Percentiles rank a stretch among this genome's conserved stretches.
These are phyloP conservation scores for Empidonax traillii DNA, from an alignment of 2,113 vertebrate species.

Conservation along the genomic window DNA sequence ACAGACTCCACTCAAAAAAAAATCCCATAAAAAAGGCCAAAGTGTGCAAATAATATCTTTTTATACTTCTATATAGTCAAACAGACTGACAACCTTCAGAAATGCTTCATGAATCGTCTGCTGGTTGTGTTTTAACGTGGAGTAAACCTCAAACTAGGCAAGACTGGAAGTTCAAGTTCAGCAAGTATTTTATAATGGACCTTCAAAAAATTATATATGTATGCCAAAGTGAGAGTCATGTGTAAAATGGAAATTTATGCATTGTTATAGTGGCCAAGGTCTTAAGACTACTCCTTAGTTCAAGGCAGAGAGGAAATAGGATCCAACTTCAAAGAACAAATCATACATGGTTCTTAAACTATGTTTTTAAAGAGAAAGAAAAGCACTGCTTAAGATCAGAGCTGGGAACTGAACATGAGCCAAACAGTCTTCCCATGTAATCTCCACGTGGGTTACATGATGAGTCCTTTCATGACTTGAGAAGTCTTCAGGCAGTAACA, in stretches of 20 bases:
- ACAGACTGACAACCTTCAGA: neutral
- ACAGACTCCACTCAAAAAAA: conserved; percentile 39
- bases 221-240: neutral
- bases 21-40: neutral
- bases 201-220: neutral
- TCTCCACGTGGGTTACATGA: neutral
- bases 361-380: neutral
- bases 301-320: neutral
- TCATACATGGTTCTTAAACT: neutral
- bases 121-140: neutral
- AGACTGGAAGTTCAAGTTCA: neutral
- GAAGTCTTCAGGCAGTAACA: neutral
- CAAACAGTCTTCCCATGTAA: neutral
- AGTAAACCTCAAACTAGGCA: neutral
- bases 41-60: neutral
- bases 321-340: neutral
- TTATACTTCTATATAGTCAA: neutral
- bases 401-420: neutral
- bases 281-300: neutral
- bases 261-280: fast-evolving
- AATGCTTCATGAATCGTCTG: neutral
- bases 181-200: neutral
- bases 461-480: neutral
- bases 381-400: neutral
- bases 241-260: neutral